Percentiles rank a stretch among this genome's conserved stretches.
Conservation (phyloP, 2,888 invertebrate species). For the Parascotia fuliginaria region DNA sequence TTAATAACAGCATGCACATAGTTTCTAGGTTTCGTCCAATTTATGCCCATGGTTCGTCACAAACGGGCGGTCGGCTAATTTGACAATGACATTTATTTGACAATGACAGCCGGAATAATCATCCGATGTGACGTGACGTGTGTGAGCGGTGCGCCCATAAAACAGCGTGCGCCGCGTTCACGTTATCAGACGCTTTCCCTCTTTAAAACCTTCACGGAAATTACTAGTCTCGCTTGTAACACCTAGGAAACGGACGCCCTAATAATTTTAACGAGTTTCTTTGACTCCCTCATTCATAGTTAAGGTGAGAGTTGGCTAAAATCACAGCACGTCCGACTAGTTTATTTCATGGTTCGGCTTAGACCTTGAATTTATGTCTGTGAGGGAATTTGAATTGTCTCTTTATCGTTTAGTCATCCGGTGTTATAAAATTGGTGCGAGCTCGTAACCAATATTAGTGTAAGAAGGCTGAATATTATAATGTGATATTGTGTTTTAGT, state of each 20-base stretch:
- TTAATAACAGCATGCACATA: no score
- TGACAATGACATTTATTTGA: slow-evolving; percentile 9
- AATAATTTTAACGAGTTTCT: slow-evolving; percentile 22
- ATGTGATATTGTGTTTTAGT: slow-evolving; percentile 58
- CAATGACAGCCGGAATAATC: slow-evolving; percentile 30
- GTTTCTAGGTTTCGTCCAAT: no score
- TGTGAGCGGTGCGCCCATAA: slow-evolving; percentile 47
- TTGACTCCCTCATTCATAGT: slow-evolving; percentile 41
- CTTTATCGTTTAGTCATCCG: slow-evolving; percentile 60
- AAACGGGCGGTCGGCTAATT: no score
- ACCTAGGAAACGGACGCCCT: slow-evolving; percentile 38
- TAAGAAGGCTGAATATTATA: slow-evolving; percentile 30
- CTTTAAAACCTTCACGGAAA: slow-evolving; percentile 39
- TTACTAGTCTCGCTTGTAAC: slow-evolving; percentile 47
- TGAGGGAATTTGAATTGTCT: slow-evolving; percentile 56
- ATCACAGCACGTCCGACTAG: slow-evolving; percentile 31
- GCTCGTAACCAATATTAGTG: slow-evolving; percentile 36
- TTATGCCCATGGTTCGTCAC: no score
- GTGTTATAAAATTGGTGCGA: slow-evolving; percentile 49
- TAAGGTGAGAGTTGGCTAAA: slow-evolving; percentile 57
- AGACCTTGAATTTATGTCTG: slow-evolving; percentile 48
- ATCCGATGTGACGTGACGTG: slow-evolving; percentile 42
- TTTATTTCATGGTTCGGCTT: slow-evolving; percentile 40
- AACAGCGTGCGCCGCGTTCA: slow-evolving; percentile 48
- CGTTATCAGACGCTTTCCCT: slow-evolving; percentile 54